A percentile compares a stretch with the other conserved stretches of the same genome.
phyloP scores from a whole-genome alignment of 2,888 invertebrate genomes.

The Eucriotettix oculatus region DNA sequence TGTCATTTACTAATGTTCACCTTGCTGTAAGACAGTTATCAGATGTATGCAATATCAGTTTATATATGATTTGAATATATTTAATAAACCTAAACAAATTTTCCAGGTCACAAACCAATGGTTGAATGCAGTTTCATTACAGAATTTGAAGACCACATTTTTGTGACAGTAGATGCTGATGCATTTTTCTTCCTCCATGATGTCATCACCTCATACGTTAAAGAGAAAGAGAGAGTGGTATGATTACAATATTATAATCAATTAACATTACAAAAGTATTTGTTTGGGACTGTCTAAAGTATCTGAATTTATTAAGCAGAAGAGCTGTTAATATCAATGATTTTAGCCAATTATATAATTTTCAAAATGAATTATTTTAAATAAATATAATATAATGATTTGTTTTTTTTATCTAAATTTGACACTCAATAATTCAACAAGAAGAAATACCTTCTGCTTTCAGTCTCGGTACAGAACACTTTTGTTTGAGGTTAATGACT shows the following conservation, averaged over 20 bases:
- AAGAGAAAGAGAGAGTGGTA: conserved; percentile 77
- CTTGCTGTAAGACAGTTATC: too few relatives aligned
- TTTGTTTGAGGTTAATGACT: too few relatives aligned
- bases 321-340: conserved; percentile 1
- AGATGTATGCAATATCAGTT: too few relatives aligned
- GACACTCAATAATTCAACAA: not conserved
- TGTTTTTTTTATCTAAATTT: too few relatives aligned
- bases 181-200: conserved; percentile 96
- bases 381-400: too few relatives aligned
- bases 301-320: not conserved
- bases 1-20: too few relatives aligned
- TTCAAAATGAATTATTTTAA: not conserved
- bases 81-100: not conserved
- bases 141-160: conserved; percentile 96
- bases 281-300: not conserved
- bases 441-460: too few relatives aligned
- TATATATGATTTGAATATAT: too few relatives aligned
- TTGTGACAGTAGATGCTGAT: conserved; percentile 94
- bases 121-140: conserved; percentile 96
- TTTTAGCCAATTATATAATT: not conserved
- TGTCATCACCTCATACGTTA: conserved; percentile 87
- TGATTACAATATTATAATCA: conserved; percentile 16
- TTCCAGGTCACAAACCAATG: conserved; percentile 58
- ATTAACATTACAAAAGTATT: too few relatives aligned
- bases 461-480: too few relatives aligned